phyloP scores from a whole-genome alignment of 2,888 invertebrate species.

The Coleophora deauratella region DNA sequence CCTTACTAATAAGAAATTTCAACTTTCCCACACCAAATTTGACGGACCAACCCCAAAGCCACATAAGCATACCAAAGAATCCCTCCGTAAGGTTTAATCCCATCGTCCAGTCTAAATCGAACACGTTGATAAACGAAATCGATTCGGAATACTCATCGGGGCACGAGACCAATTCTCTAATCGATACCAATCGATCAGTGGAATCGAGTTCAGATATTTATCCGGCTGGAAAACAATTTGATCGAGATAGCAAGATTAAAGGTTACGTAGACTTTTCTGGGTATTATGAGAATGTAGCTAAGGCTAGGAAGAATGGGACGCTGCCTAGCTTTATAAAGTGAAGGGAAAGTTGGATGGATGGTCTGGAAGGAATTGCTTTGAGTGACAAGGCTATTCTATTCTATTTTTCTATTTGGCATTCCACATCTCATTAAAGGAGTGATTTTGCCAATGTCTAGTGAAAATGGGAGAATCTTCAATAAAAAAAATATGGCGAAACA shows the following conservation, averaged over 20 bases:
- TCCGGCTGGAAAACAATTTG: conserved; percentile 49
- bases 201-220: conserved; percentile 60
- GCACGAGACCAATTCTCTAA: conserved; percentile 37
- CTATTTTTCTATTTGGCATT: too few species aligned
- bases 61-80: conserved; percentile 48
- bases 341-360: background rate
- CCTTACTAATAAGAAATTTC: conserved; percentile 89
- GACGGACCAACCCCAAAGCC: conserved; percentile 23
- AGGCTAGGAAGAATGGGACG: conserved; percentile 77
- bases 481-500: background rate
- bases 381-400: too few species aligned
- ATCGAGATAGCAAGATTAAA: conserved; percentile 80
- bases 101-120: conserved; percentile 70
- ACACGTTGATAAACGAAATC: conserved; percentile 53
- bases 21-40: conserved; percentile 83
- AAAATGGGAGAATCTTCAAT: background rate
- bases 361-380: background rate
- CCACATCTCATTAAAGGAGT: too few species aligned
- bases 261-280: conserved; percentile 90
- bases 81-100: conserved; percentile 77
- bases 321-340: conserved; percentile 75
- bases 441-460: too few species aligned
- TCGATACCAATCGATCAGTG: conserved; percentile 54
- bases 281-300: conserved; percentile 82
- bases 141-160: conserved; percentile 58